Base-by-base conservation (phyloP, 1,140 invertebrate genomes). In the Hylaeus volcanicus region DNA sequence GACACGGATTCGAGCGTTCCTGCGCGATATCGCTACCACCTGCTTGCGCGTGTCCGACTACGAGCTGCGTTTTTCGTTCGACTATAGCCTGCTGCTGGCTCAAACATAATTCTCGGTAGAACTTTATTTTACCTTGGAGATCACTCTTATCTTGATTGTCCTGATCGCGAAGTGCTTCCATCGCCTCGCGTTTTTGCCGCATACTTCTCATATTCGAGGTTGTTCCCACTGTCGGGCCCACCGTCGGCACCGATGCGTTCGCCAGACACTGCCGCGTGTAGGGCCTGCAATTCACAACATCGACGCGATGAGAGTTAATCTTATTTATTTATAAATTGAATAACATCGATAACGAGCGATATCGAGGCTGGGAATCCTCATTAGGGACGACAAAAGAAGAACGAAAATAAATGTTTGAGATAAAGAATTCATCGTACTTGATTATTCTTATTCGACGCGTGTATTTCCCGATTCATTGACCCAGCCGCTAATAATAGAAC, bases 61-160 rank as follows among this genome's bases (percentile, higher is more conserved):
- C 71, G 63, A 83, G 73, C 55, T 83, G 85, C 56, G 78, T 69
- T 76, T 81, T 87, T 81, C 74, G 83, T 15, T 89, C 85, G 56
- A 77, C 77, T 69, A 87, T 82, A 81, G 68, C 74, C 83, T 88
- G 86, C 74, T 63, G 89, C 78, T 89, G 85, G 77, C 74, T 90
- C 80, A 88, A 81, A 82, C 81, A 89, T 86, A 91, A 91, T 84
- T 89, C 83, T 91, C 87, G 89, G 82, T 88, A 84, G 73, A 86
- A 86, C 79, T 83, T 68, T 83, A 76, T 76, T 86, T 72, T 82
- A 80, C 79, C 79, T 93, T 92, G 92, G 76, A 92, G 88, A 84
- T 93, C 91, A 84, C 83, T 91, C 78, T 93, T 93, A 58, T 93
- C 91, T 88, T 91, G 91, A 85, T 91, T 90, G 77, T 92, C 92